These are phyloP conservation scores for Drosophila takahashii DNA, from an alignment of 1,140 invertebrate species.

Conservation along the genomic window DNA sequence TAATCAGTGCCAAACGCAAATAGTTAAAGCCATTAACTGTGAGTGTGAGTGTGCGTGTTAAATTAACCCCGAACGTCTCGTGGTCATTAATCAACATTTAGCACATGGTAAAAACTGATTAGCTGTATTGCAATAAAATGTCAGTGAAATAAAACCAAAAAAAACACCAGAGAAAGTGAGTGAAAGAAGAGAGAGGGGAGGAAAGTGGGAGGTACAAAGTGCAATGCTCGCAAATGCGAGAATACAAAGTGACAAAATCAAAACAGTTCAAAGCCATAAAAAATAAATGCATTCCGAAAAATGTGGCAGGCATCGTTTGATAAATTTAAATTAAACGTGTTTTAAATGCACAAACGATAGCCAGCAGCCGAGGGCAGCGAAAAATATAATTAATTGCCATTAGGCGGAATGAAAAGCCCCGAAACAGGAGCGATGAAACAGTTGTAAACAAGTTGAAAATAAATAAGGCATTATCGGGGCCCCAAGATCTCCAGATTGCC, in stretches of 20 bases:
- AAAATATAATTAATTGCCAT: constrained; percentile 61
- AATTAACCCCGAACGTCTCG: constrained; percentile 2
- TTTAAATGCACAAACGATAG: constrained; percentile 68
- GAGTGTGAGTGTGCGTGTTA: constrained; percentile 5
- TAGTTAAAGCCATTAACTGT: constrained; percentile 26
- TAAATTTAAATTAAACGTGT: constrained; percentile 80
- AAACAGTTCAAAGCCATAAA: constrained; percentile 72
- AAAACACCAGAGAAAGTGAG: constrained; percentile 4
- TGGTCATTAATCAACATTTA: constrained; percentile 36
- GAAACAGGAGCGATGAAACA: constrained; percentile 34
- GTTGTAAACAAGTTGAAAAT: constrained; percentile 40
- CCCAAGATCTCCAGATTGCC: constrained; percentile 23
- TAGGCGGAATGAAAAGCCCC: constrained; percentile 38
- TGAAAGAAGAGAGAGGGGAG: background rate
- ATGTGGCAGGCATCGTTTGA: constrained; percentile 70
- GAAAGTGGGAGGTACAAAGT: constrained; percentile 9
- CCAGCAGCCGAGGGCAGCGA: constrained; percentile 6
- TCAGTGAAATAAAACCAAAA: background rate
- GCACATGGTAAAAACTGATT: constrained; percentile 48
- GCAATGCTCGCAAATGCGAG: constrained; percentile 52
- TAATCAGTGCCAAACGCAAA: constrained; percentile 37
- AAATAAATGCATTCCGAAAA: constrained; percentile 59
- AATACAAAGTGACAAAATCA: constrained; percentile 50
- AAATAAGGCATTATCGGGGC: constrained; percentile 33
- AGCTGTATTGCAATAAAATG: constrained; percentile 24